Evolutionary conservation across 2,888 invertebrate genomes (phyloP).

Genomic region (Ectemnius continuus): DNA sequence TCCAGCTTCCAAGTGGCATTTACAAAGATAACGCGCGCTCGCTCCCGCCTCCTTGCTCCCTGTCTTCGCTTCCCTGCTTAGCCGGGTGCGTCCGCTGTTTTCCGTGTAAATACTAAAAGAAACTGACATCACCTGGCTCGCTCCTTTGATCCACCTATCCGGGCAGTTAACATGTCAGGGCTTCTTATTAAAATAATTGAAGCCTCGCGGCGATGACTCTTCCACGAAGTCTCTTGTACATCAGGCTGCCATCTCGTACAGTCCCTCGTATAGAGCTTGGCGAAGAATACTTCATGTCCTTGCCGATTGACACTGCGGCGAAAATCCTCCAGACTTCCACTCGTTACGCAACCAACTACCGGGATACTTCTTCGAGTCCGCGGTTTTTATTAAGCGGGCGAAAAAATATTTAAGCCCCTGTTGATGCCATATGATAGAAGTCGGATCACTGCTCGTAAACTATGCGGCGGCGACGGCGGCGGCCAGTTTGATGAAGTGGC

Average conservation of each 20-base stretch:
- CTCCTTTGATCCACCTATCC: slow-evolving; percentile 71
- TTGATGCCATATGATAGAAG: background rate
- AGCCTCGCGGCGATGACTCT: slow-evolving; percentile 27
- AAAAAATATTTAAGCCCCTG: background rate
- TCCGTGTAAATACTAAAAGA: slow-evolving; percentile 69
- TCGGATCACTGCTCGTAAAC: too few relatives aligned
- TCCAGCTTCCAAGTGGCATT: slow-evolving; percentile 48
- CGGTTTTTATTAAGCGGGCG: background rate
- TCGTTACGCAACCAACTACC: slow-evolving; percentile 1
- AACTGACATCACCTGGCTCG: slow-evolving; percentile 64
- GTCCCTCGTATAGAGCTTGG: slow-evolving; percentile 34
- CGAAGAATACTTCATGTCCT: slow-evolving; percentile 35
- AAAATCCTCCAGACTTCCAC: background rate
- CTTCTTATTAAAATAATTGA: slow-evolving; percentile 73
- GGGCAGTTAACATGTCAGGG: slow-evolving; percentile 71
- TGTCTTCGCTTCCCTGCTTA: background rate
- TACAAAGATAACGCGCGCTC: slow-evolving; percentile 52
- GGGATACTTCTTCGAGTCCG: background rate
- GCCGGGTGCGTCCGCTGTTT: slow-evolving; percentile 53
- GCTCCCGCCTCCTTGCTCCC: slow-evolving; percentile 3
- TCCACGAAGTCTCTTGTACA: slow-evolving; percentile 37
- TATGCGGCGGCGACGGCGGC: too few relatives aligned
- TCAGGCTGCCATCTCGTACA: slow-evolving; percentile 18
- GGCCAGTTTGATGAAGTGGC: too few relatives aligned
- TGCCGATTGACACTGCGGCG: background rate